A percentile compares a stretch with the other conserved stretches of the same genome.
Evolutionary conservation across 2,888 invertebrate genomes (phyloP).

Genomic region (Crepidodera aurea): DNA sequence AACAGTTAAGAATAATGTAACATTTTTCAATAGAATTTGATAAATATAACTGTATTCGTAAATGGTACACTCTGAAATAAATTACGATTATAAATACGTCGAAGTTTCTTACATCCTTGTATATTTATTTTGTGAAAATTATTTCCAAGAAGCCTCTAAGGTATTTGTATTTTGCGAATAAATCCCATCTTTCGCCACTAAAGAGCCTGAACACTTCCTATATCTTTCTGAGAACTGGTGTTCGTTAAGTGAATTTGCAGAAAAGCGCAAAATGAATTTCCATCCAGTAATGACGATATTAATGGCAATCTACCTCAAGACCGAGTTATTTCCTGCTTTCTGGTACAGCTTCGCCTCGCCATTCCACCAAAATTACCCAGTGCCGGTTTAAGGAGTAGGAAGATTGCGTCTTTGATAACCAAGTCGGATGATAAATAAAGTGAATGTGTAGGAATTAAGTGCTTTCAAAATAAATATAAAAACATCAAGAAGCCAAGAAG

Average conservation of each 20-base stretch:
- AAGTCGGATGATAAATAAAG: neutral
- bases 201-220: slow-evolving; percentile 19
- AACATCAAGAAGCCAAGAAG: no score
- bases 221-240: slow-evolving; percentile 17
- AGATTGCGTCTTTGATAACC: neutral
- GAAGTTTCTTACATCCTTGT: no score
- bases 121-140: no score
- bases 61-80: no score
- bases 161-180: neutral
- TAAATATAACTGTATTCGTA: no score
- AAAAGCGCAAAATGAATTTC: slow-evolving; percentile 53
- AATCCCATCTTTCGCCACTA: neutral
- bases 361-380: slow-evolving; percentile 6
- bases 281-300: slow-evolving; percentile 57
- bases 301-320: slow-evolving; percentile 60
- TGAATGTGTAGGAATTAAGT: no score
- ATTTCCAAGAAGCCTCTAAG: no score
- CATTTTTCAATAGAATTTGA: no score
- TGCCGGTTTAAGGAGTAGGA: slow-evolving; percentile 32
- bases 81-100: no score
- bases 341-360: slow-evolving; percentile 29
- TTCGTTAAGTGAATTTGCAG: slow-evolving; percentile 36
- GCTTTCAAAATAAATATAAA: no score
- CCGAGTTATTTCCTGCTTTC: slow-evolving; percentile 59
- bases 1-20: no score